A percentile compares a stretch with the other conserved stretches of the same genome.
Conservation (phyloP, 2,888 invertebrate genomes). For the Gastracanthus pulcherrimus region DNA sequence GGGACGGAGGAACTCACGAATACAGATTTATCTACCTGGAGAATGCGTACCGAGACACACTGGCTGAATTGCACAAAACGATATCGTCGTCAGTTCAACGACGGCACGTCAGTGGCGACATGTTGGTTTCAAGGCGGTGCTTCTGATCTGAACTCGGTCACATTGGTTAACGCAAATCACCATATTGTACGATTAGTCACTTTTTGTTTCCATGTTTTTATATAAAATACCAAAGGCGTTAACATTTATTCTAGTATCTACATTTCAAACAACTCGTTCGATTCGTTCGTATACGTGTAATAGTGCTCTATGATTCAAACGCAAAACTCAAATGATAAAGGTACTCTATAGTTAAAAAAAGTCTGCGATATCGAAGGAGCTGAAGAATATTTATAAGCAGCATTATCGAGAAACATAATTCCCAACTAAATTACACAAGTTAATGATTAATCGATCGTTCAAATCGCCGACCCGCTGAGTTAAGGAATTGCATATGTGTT, state of each 20-base stretch:
- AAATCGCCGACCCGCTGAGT: constrained; percentile 37
- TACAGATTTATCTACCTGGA: constrained; percentile 38
- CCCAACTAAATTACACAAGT: constrained; percentile 32
- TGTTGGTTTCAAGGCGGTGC: constrained; percentile 48
- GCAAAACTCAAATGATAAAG: background rate
- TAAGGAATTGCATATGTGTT: constrained; percentile 1
- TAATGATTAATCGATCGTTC: constrained; percentile 12
- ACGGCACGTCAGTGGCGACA: constrained; percentile 17
- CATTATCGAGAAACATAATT: constrained; percentile 34
- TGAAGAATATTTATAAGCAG: constrained; percentile 40
- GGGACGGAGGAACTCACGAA: constrained; percentile 38
- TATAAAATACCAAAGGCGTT: constrained; percentile 10
- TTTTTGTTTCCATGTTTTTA: constrained; percentile 26
- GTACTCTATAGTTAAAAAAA: background rate
- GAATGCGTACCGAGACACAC: background rate
- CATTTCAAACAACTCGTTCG: constrained; percentile 33
- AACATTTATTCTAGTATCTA: constrained; percentile 36
- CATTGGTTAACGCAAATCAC: constrained; percentile 40
- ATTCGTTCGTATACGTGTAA: background rate
- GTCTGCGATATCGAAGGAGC: constrained; percentile 37
- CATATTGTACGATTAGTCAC: constrained; percentile 43
- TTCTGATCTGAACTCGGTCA: constrained; percentile 52
- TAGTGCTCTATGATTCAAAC: background rate
- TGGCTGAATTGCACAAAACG: constrained; percentile 26
- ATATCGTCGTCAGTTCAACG: constrained; percentile 15